These are phyloP conservation scores for Cecropterus lyciades DNA, from an alignment of 1,140 invertebrate species.

Conservation along the genomic window DNA sequence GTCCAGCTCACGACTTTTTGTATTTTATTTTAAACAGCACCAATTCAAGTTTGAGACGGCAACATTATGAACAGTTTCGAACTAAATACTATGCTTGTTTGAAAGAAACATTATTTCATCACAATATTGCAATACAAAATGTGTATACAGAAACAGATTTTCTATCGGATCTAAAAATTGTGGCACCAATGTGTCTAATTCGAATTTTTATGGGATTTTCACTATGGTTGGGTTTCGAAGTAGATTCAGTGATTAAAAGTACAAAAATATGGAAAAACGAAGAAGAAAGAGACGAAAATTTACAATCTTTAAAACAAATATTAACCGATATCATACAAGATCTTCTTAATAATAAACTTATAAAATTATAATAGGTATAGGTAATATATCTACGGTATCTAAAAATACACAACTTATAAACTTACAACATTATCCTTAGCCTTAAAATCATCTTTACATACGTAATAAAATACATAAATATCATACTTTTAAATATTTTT, in stretches of 20 bases:
- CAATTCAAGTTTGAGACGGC: conserved; percentile 5
- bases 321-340: conserved; percentile 3
- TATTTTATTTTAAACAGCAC: conserved; percentile 39
- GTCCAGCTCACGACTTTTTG: conserved; percentile 45
- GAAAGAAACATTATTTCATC: conserved; percentile 10
- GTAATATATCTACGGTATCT: too few relatives aligned
- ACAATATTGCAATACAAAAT: conserved; percentile 7
- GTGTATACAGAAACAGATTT: conserved; percentile 42
- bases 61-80: conserved; percentile 32
- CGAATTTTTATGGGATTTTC: conserved; percentile 37
- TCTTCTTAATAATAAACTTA: conserved; percentile 5
- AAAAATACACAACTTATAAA: too few relatives aligned
- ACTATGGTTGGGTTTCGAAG: conserved; percentile 43
- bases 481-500: too few relatives aligned
- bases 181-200: conserved; percentile 34
- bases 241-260: conserved; percentile 33
- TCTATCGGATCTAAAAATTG: conserved; percentile 39
- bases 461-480: too few relatives aligned
- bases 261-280: conserved; percentile 16
- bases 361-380: not conserved
- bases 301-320: conserved; percentile 11
- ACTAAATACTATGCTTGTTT: conserved; percentile 36
- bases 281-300: conserved; percentile 4
- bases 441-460: too few relatives aligned
- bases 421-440: too few relatives aligned